Conservation (phyloP, 2,888 invertebrate genomes). For the Dendrolimus houi region DNA sequence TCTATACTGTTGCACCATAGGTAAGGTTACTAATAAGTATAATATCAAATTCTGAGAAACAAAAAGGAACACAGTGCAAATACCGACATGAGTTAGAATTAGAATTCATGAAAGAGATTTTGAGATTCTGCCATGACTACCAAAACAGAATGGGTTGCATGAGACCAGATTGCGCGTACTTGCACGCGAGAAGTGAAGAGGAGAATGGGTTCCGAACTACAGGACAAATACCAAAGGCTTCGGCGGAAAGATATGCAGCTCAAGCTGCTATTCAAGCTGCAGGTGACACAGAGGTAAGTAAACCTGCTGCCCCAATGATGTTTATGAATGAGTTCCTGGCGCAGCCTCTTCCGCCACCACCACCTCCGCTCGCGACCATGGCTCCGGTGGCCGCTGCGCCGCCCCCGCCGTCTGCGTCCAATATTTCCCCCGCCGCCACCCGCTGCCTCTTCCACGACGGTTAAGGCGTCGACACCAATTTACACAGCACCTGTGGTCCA, state of each 20-base stretch:
- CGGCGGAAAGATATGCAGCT: constrained; percentile 42
- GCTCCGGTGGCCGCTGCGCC: constrained; percentile 16
- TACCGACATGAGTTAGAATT: constrained; percentile 47
- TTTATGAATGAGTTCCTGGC: constrained; percentile 12
- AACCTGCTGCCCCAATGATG: constrained; percentile 5
- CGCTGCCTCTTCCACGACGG: constrained; percentile 18
- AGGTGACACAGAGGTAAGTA: background rate
- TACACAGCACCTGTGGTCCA: constrained; percentile 12
- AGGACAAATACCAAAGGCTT: constrained; percentile 42
- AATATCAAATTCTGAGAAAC: too few relatives aligned
- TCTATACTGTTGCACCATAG: too few relatives aligned
- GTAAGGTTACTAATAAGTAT: too few relatives aligned
- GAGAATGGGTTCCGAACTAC: constrained; percentile 38
- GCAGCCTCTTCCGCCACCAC: constrained; percentile 31
- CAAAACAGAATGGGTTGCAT: constrained; percentile 52
- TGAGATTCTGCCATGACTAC: constrained; percentile 57
- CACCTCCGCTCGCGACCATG: constrained; percentile 12
- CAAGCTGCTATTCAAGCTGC: constrained; percentile 20
- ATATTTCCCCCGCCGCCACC: constrained; percentile 22
- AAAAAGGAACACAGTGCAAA: constrained; percentile 41
- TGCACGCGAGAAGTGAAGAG: constrained; percentile 51
- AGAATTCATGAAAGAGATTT: constrained; percentile 45
- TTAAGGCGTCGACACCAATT: constrained; percentile 14
- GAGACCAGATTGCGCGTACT: constrained; percentile 45
- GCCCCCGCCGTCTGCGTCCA: constrained; percentile 14